Conservation (phyloP, 2,113 vertebrate species). For the Polypterus senegalus region DNA sequence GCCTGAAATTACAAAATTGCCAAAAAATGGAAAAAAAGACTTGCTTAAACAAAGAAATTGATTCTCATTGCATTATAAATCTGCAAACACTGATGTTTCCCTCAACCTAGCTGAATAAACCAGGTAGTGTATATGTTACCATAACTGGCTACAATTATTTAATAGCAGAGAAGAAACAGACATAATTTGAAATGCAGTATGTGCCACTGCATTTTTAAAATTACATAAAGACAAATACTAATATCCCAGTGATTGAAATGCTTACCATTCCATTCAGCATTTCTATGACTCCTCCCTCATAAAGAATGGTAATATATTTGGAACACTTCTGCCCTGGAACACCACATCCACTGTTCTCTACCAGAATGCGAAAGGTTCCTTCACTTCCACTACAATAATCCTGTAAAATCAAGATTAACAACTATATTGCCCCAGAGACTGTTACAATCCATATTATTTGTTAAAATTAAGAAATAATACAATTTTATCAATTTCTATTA, state of each 20-base stretch:
- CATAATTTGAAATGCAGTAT: background rate
- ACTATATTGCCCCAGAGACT: too few relatives aligned
- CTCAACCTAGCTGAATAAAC: too few relatives aligned
- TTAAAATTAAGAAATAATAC: too few relatives aligned
- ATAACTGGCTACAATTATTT: too few relatives aligned
- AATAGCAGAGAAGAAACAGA: background rate
- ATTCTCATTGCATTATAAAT: too few relatives aligned
- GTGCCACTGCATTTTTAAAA: background rate
- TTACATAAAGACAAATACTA: background rate
- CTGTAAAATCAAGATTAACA: conserved; percentile 32
- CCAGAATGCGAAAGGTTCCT: conserved; percentile 75
- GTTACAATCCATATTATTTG: too few relatives aligned
- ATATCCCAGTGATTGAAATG: background rate
- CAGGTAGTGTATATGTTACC: too few relatives aligned
- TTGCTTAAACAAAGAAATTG: too few relatives aligned
- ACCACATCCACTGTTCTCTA: conserved; percentile 77
- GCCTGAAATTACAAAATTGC: too few relatives aligned
- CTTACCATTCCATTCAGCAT: conserved; percentile 68
- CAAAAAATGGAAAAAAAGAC: too few relatives aligned
- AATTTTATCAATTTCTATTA: too few relatives aligned
- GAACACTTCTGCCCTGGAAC: conserved; percentile 68
- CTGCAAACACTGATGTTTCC: too few relatives aligned
- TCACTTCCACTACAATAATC: conserved; percentile 64
- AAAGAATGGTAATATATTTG: conserved; percentile 64
- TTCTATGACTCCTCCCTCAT: conserved; percentile 65